Conservation (phyloP, 2,888 invertebrate species). For the Hypolimnas misippus region DNA sequence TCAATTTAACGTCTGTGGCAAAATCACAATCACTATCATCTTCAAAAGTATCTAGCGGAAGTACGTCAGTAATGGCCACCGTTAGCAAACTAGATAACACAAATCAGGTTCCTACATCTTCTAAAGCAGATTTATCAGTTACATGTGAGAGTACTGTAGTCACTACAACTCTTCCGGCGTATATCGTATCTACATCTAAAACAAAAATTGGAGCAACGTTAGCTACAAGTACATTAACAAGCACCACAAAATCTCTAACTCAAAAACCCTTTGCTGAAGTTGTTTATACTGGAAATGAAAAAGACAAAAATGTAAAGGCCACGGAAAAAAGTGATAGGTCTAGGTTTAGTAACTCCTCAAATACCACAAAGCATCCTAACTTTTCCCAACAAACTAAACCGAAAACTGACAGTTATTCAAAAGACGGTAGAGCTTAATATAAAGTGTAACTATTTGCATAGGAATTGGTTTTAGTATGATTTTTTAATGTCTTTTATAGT, state of each 20-base stretch:
- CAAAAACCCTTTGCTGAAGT: slow-evolving; percentile 20
- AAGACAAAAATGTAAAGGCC: slow-evolving; percentile 17
- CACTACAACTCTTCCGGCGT: slow-evolving; percentile 36
- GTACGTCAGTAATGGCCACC: slow-evolving; percentile 28
- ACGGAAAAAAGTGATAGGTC: slow-evolving; percentile 18
- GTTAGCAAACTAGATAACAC: slow-evolving; percentile 17
- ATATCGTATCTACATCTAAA: slow-evolving; percentile 45
- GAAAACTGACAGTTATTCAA: slow-evolving; percentile 38
- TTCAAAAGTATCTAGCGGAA: slow-evolving; percentile 28
- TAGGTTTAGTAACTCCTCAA: slow-evolving; percentile 18
- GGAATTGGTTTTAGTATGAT: background rate
- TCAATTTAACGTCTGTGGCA: slow-evolving; percentile 28
- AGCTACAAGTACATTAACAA: slow-evolving; percentile 29
- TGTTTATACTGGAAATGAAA: slow-evolving; percentile 25
- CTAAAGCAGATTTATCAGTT: slow-evolving; percentile 30
- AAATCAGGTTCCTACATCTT: slow-evolving; percentile 13
- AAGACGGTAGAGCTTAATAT: slow-evolving; percentile 55
- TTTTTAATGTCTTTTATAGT: background rate
- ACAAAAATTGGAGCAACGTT: slow-evolving; percentile 44
- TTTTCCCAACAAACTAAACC: slow-evolving; percentile 37
- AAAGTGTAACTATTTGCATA: slow-evolving; percentile 27
- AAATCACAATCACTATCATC: slow-evolving; percentile 33
- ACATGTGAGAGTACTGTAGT: slow-evolving; percentile 46
- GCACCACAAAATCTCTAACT: slow-evolving; percentile 21
- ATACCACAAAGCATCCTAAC: slow-evolving; percentile 22